Evolutionary conservation across 2,888 invertebrate species (phyloP), one percentile per base, ranked within the genome.

Genomic region (Baronia brevicornis): DNA sequence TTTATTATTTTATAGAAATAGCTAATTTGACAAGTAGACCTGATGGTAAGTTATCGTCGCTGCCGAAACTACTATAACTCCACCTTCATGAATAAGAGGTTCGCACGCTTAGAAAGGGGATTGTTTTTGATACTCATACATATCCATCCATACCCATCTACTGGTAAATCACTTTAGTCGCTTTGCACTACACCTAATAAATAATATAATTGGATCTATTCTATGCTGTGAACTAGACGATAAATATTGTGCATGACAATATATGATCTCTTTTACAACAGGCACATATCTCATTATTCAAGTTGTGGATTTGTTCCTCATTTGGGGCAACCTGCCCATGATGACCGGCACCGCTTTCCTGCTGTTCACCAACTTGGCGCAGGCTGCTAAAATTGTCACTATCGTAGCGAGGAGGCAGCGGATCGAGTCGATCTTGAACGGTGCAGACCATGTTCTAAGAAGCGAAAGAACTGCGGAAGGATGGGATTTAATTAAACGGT

Each of bases 301-400:
- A 62, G 51, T 78, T 0, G 66, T 82, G 2, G 84, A 86, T 45
- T 44, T 87, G 28, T 64, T 62, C 32, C 46, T 68, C 14, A 79
- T 84, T 5, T 80, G 85, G 84, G 84, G 84, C 0, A 53, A 84
- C 44, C 50, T 85, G 3, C 67, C 73, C 0, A 48, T 77, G 28
- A 85, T 84, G 84, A 84, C 84, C 0, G 70, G 66, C 1, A 69
- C 70, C 0, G 73, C 78, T 0, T 84, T 78, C 48, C 44, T 84
- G 1, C 59, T 85, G 9, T 77, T 82, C 54, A 84, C 85, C 0
- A 84, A 82, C 48, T 36, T 84, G 42, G 72, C 79, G 0, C 82
- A 84, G 9, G 59, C 63, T 0, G 53, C 61, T 4, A 85, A 84
- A 61, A 65, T 84, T 33, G 38, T 67, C 19, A 80, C 72, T 40